These are phyloP conservation scores for Peromyscus leucopus DNA, from an alignment of 2,113 vertebrate genomes.

Conservation along the genomic window DNA sequence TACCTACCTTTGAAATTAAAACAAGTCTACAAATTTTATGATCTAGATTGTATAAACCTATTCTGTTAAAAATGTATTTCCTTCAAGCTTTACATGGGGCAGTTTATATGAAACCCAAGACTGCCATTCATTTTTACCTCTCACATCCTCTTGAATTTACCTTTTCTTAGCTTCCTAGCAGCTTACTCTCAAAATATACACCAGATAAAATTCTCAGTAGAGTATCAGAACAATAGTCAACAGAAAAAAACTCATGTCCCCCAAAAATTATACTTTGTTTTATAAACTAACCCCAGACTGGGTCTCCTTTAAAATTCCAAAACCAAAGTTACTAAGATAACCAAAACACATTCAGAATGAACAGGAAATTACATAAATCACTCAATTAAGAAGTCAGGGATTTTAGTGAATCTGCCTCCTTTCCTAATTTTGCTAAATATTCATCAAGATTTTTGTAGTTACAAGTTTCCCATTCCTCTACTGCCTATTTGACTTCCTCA, in stretches of 20 bases:
- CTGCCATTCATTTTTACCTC: neutral
- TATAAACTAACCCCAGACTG: neutral
- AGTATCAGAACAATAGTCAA: neutral
- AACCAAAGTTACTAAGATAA: neutral
- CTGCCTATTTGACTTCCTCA: neutral
- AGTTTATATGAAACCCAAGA: slow-evolving; percentile 15
- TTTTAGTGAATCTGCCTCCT: neutral
- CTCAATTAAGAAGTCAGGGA: slow-evolving; percentile 3
- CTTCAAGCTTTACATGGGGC: neutral
- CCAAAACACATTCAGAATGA: neutral
- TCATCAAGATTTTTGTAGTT: neutral
- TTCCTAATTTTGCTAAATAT: neutral
- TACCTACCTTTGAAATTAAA: slow-evolving; percentile 1
- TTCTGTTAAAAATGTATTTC: slow-evolving; percentile 24
- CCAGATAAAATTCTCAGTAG: neutral
- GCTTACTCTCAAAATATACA: neutral
- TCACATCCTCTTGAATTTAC: neutral
- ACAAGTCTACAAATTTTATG: neutral
- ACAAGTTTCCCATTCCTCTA: neutral
- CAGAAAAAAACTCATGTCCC: neutral
- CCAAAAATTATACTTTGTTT: neutral
- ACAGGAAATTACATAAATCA: neutral
- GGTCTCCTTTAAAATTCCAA: slow-evolving; percentile 7
- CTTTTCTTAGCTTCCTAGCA: neutral
- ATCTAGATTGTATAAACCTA: neutral